A percentile compares a stretch with the other conserved stretches of the same genome.
Evolutionary conservation across 2,797 vertebrate genomes (phyloP).

Genomic region (Gouania willdenowi): DNA sequence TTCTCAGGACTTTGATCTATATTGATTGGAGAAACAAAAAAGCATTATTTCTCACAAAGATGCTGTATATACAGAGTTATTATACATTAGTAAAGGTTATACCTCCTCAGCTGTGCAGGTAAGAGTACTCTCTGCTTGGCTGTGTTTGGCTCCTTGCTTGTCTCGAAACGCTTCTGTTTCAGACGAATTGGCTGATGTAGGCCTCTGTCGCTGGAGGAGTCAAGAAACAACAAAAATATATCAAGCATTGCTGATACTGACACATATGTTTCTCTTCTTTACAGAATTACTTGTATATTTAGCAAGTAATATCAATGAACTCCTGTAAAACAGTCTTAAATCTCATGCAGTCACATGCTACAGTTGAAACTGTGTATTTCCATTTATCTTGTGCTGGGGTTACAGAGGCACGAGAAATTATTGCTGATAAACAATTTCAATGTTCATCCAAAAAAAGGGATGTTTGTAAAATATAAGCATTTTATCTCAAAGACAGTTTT

Average conservation of each 20-base stretch:
- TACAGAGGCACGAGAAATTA: too few relatives aligned
- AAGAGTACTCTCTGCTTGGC: conserved; percentile 76
- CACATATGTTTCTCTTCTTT: too few relatives aligned
- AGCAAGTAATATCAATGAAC: too few relatives aligned
- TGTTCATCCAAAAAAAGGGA: too few relatives aligned
- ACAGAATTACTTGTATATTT: too few relatives aligned
- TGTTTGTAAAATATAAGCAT: too few relatives aligned
- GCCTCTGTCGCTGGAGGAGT: conserved; percentile 70
- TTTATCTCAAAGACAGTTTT: too few relatives aligned
- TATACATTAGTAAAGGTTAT: conserved; percentile 13
- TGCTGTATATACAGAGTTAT: background rate
- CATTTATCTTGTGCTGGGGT: too few relatives aligned
- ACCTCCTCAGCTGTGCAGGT: conserved; percentile 90
- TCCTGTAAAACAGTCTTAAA: too few relatives aligned
- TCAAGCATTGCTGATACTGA: conserved; percentile 17
- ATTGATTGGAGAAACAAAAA: conserved; percentile 7
- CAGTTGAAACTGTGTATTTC: too few relatives aligned
- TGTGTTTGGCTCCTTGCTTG: conserved; percentile 66
- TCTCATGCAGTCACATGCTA: too few relatives aligned
- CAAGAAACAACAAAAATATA: background rate
- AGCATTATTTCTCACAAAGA: background rate
- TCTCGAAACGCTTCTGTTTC: conserved; percentile 77
- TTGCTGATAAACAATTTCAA: too few relatives aligned
- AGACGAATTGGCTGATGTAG: conserved; percentile 74
- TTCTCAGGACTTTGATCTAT: conserved; percentile 87